These are phyloP conservation scores for Cyphomyrus plagiostoma DNA, from an alignment of 2,113 vertebrate genomes.

Conservation along the genomic window DNA sequence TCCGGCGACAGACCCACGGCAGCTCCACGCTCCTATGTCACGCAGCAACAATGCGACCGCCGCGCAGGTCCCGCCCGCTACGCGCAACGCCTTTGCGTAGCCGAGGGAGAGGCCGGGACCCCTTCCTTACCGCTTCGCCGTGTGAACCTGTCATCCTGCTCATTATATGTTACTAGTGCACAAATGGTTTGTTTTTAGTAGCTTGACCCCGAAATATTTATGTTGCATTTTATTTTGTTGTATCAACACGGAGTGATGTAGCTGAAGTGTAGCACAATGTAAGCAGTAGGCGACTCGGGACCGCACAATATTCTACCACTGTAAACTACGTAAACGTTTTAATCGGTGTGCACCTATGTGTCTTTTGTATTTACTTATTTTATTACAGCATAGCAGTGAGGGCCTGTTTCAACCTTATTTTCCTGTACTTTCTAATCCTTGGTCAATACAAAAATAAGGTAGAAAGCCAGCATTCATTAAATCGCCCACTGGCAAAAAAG, in stretches of 20 bases:
- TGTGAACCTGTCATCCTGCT: neutral
- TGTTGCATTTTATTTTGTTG: neutral
- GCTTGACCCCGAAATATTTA: neutral
- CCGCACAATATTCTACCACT: neutral
- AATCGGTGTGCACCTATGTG: neutral
- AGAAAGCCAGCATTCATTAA: neutral
- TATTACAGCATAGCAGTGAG: neutral
- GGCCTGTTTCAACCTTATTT: neutral
- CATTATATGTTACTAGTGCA: neutral
- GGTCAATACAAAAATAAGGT: neutral
- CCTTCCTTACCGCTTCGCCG: neutral
- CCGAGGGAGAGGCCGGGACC: neutral
- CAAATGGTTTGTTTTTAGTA: neutral
- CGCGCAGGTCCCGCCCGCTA: conserved; percentile 51
- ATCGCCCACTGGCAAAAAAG: neutral
- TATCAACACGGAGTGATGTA: neutral
- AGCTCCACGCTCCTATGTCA: conserved; percentile 40
- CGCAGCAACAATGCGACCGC: conserved; percentile 51
- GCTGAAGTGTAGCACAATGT: neutral
- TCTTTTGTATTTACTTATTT: neutral
- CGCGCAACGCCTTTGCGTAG: conserved; percentile 47
- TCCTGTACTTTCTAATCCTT: neutral
- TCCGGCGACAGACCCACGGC: conserved; percentile 1
- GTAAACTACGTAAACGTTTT: neutral
- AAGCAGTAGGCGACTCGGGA: neutral